Evolutionary conservation across 92 coral and sea anemone species (phyloP).

Genomic region (Nematostella vectensis): DNA sequence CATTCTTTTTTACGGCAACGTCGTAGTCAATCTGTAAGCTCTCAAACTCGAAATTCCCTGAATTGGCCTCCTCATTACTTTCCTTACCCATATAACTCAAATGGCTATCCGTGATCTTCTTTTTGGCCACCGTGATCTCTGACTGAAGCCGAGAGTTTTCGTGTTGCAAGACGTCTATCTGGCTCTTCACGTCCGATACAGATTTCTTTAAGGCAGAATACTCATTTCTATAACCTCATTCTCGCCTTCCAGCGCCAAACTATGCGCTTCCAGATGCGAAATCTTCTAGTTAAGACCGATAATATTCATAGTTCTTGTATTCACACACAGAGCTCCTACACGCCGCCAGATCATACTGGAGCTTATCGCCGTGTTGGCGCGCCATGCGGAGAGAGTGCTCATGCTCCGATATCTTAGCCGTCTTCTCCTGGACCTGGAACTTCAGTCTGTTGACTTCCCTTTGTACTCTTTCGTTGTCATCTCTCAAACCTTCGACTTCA

Average conservation of each 20-base stretch:
- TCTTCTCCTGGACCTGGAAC: slow-evolving; percentile 41
- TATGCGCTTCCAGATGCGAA: slow-evolving; percentile 46
- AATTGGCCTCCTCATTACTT: not conserved
- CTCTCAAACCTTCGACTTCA: slow-evolving; percentile 12
- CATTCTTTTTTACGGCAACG: slow-evolving; percentile 10
- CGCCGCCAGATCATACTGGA: slow-evolving; percentile 39
- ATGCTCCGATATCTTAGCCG: slow-evolving; percentile 26
- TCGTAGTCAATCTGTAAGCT: slow-evolving; percentile 16
- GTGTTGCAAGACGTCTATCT: slow-evolving; percentile 41
- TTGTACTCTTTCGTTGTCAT: slow-evolving; percentile 18
- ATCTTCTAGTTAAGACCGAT: slow-evolving; percentile 43
- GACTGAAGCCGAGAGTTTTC: slow-evolving; percentile 37
- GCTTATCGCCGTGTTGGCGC: slow-evolving; percentile 44
- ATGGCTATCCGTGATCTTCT: slow-evolving; percentile 11
- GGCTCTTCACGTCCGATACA: slow-evolving; percentile 36
- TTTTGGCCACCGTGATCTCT: slow-evolving; percentile 29
- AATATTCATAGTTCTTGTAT: slow-evolving; percentile 43
- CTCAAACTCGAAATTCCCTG: slow-evolving; percentile 7
- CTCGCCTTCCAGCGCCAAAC: slow-evolving; percentile 41
- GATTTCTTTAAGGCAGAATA: slow-evolving; percentile 31
- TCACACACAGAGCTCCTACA: slow-evolving; percentile 34
- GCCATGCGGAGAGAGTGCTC: slow-evolving; percentile 30
- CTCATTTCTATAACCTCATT: slow-evolving; percentile 36
- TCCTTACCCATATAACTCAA: slow-evolving; percentile 6
- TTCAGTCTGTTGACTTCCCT: slow-evolving; percentile 18